Percentiles rank a stretch among this genome's conserved stretches.
phyloP scores from a whole-genome alignment of 2,797 vertebrate genomes.

The Cercopithecus hamlyni region DNA sequence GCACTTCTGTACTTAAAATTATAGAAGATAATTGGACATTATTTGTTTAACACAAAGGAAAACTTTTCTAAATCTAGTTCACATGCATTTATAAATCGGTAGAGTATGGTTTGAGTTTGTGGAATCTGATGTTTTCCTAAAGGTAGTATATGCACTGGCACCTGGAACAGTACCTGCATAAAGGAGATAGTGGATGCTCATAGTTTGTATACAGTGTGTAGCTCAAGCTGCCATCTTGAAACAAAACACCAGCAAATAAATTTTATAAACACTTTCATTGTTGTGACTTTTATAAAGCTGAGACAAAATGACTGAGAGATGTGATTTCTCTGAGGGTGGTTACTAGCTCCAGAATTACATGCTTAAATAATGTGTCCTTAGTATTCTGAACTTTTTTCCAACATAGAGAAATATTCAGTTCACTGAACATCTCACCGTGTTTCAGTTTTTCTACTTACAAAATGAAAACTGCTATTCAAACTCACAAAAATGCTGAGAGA shows the following conservation, averaged over 20 bases:
- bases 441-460: constrained; percentile 35
- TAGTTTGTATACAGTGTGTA: background rate
- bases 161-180: background rate
- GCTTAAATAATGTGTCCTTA: constrained; percentile 2
- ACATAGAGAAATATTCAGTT: constrained; percentile 36
- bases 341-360: background rate
- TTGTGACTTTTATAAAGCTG: constrained; percentile 27
- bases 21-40: background rate
- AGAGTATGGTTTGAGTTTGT: background rate
- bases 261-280: background rate
- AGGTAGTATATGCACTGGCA: background rate
- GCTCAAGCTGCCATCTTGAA: background rate
- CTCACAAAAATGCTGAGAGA: background rate
- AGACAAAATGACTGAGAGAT: constrained; percentile 16
- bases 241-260: background rate
- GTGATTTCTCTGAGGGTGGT: constrained; percentile 2
- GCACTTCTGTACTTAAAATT: background rate
- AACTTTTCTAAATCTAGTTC: background rate
- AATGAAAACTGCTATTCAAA: constrained; percentile 50
- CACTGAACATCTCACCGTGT: background rate
- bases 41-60: background rate
- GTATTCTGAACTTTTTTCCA: constrained; percentile 1
- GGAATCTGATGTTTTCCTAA: background rate
- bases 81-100: background rate
- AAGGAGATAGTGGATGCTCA: background rate